Conservation (phyloP, 2,888 invertebrate species). For the Drosophila mercatorum region DNA sequence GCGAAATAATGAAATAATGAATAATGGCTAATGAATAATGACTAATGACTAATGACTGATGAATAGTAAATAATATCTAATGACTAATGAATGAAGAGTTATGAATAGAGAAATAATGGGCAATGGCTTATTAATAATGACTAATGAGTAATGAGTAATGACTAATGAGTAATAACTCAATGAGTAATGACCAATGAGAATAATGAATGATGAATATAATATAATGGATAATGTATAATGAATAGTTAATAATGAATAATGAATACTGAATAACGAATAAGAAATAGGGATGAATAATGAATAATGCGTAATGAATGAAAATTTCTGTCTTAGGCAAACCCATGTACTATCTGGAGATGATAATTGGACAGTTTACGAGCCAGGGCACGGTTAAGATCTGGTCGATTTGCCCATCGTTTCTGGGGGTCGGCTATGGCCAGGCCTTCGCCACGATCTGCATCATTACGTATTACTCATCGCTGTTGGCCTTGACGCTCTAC, state of each 20-base stretch:
- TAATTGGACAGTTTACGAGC: conserved; percentile 93
- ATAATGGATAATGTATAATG: background rate
- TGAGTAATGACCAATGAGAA: background rate
- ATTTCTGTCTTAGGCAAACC: conserved; percentile 87
- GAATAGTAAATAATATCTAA: background rate
- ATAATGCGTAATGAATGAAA: background rate
- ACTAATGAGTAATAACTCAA: background rate
- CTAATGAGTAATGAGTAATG: background rate
- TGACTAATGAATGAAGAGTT: background rate
- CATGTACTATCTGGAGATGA: conserved; percentile 93
- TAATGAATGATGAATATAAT: background rate
- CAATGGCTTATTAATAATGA: background rate
- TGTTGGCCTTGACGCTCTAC: conserved; percentile 90
- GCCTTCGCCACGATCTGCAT: conserved; percentile 87
- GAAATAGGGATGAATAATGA: background rate
- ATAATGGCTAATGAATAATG: background rate
- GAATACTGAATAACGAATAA: too few species aligned
- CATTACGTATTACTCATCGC: conserved; percentile 90
- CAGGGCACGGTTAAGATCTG: conserved; percentile 91
- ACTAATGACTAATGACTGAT: background rate
- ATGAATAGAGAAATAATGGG: background rate
- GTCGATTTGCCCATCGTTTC: conserved; percentile 89
- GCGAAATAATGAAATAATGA: background rate
- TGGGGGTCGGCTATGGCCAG: conserved; percentile 90
- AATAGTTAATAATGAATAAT: background rate